phyloP scores from a whole-genome alignment of 2,888 invertebrate genomes.

The Sepioteuthis lessoniana region DNA sequence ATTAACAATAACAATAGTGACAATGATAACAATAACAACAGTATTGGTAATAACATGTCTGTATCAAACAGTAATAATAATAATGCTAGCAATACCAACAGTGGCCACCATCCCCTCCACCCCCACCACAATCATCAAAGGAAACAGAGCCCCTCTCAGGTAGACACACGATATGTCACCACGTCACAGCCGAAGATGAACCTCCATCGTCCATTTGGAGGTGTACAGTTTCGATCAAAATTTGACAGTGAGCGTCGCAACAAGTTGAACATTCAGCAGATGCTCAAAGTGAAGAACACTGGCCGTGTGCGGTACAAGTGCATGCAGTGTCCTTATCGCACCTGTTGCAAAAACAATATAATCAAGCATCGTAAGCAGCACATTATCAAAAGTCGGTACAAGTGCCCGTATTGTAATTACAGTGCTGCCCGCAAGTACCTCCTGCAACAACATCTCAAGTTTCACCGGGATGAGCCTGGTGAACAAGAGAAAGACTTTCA shows the following conservation, averaged over 20 bases:
- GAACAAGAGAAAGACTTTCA: slow-evolving; percentile 56
- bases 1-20: neutral
- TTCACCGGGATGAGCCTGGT: slow-evolving; percentile 56
- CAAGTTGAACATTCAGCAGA: slow-evolving; percentile 48
- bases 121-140: slow-evolving; percentile 6
- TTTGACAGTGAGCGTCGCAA: slow-evolving; percentile 16
- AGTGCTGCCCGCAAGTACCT: slow-evolving; percentile 62
- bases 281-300: slow-evolving; percentile 52
- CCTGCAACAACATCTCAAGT: slow-evolving; percentile 64
- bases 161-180: neutral
- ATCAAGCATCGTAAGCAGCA: slow-evolving; percentile 66
- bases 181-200: neutral
- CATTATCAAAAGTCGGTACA: slow-evolving; percentile 60
- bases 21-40: slow-evolving; percentile 24
- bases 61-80: slow-evolving; percentile 35
- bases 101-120: slow-evolving; percentile 7
- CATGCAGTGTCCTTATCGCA: slow-evolving; percentile 63
- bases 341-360: slow-evolving; percentile 62
- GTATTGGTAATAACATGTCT: neutral
- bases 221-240: neutral
- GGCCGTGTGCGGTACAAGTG: slow-evolving; percentile 63
- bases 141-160: neutral
- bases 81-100: neutral
- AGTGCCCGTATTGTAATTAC: slow-evolving; percentile 65
- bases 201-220: neutral